Percentiles rank a stretch among this genome's conserved stretches.
phyloP scores from a whole-genome alignment of 2,888 invertebrate genomes.

The Morpho achilles region DNA sequence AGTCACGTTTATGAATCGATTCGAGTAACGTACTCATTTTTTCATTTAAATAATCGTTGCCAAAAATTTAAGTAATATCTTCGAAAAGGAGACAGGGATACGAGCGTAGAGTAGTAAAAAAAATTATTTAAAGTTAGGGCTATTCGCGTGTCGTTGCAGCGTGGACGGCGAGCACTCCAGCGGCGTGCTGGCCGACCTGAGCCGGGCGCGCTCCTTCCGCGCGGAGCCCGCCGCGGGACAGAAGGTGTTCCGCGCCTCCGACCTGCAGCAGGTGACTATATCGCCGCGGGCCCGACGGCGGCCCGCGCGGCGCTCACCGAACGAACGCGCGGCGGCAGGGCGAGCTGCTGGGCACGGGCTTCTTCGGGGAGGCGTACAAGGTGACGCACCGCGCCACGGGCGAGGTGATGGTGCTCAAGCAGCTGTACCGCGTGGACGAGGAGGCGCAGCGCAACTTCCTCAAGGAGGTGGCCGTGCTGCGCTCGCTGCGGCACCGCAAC shows the following conservation, averaged over 20 bases:
- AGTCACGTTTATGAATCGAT: background rate
- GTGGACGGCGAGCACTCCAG: conserved; percentile 46
- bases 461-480: conserved; percentile 96
- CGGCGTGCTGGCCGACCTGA: conserved; percentile 83
- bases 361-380: conserved; percentile 95
- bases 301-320: too few species aligned
- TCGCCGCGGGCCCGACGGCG: background rate
- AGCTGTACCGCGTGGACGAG: conserved; percentile 94
- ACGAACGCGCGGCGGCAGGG: conserved; percentile 71
- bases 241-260: conserved; percentile 94
- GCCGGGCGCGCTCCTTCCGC: conserved; percentile 93
- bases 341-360: conserved; percentile 94
- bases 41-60: background rate
- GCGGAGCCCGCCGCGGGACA: conserved; percentile 79
- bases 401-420: conserved; percentile 97
- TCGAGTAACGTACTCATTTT: background rate
- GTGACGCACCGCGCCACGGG: conserved; percentile 94
- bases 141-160: conserved; percentile 25
- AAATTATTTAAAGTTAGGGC: too few species aligned
- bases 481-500: conserved; percentile 93
- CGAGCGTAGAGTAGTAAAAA: too few species aligned
- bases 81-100: too few species aligned
- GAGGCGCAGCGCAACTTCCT: conserved; percentile 96
- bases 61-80: too few species aligned
- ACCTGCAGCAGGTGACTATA: conserved; percentile 82